Conservation (phyloP, 2,888 invertebrate genomes). For the Acanthacorydalis orientalis region DNA sequence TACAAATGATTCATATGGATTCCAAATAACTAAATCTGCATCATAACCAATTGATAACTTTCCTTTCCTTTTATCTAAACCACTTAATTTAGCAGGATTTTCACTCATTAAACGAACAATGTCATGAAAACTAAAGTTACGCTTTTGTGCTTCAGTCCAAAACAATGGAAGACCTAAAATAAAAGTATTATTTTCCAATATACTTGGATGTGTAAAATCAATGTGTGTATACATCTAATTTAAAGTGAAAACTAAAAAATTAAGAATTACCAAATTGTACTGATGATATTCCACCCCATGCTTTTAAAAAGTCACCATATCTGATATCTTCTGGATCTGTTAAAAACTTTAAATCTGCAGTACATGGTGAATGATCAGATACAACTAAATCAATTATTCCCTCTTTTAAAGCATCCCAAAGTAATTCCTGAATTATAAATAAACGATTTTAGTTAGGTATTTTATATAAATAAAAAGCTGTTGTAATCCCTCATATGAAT, state of each 20-base stretch:
- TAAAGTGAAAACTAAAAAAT: not conserved
- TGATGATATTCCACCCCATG: slow-evolving; percentile 60
- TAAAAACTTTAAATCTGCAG: slow-evolving; percentile 39
- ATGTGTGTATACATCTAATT: too few relatives aligned
- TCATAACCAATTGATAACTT: slow-evolving; percentile 42
- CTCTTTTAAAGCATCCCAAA: slow-evolving; percentile 44
- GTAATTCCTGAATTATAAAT: slow-evolving; percentile 26
- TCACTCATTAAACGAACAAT: slow-evolving; percentile 40
- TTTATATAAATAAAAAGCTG: not conserved
- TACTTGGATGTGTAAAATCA: not conserved
- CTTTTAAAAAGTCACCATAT: slow-evolving; percentile 44
- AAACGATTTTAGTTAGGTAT: not conserved
- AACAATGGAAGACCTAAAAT: slow-evolving; percentile 41
- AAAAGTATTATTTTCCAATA: not conserved
- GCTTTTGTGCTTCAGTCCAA: slow-evolving; percentile 43
- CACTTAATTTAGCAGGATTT: slow-evolving; percentile 43
- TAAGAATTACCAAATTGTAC: slow-evolving; percentile 43
- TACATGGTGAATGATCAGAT: slow-evolving; percentile 53
- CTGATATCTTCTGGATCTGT: slow-evolving; percentile 17
- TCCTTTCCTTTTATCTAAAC: slow-evolving; percentile 43
- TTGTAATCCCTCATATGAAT: not conserved
- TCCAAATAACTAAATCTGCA: slow-evolving; percentile 56
- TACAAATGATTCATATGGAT: slow-evolving; percentile 40
- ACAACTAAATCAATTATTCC: slow-evolving; percentile 44
- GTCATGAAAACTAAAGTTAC: slow-evolving; percentile 34